phyloP scores from a whole-genome alignment of 2,888 invertebrate genomes.

The Serrognathus titanus region DNA sequence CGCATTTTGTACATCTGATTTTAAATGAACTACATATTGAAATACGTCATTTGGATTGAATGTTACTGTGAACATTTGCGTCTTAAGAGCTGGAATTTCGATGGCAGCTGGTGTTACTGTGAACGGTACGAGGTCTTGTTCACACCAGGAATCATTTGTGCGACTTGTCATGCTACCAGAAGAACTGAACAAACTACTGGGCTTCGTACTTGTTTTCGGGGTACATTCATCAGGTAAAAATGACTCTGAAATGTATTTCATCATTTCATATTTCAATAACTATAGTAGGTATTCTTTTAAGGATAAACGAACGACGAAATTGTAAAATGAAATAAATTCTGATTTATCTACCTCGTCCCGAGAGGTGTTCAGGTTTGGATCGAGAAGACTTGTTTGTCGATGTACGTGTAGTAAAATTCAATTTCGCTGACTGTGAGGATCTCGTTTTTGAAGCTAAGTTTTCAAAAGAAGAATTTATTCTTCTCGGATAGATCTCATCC shows the following conservation, averaged over 20 bases:
- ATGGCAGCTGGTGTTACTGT: slow-evolving; percentile 50
- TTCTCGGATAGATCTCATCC: slow-evolving; percentile 23
- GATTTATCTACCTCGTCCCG: slow-evolving; percentile 18
- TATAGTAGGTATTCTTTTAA: background rate
- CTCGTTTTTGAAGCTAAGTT: background rate
- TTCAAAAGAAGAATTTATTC: slow-evolving; percentile 7
- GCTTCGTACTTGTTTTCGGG: background rate
- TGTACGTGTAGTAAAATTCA: background rate
- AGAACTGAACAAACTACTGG: slow-evolving; percentile 26
- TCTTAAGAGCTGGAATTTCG: slow-evolving; percentile 50
- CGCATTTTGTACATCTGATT: slow-evolving; percentile 55
- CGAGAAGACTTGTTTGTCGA: background rate
- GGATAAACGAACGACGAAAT: background rate
- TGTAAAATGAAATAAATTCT: background rate
- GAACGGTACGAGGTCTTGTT: slow-evolving; percentile 50
- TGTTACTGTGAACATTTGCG: slow-evolving; percentile 48
- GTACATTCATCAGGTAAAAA: background rate
- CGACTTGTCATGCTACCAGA: slow-evolving; percentile 17
- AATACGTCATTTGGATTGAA: slow-evolving; percentile 59
- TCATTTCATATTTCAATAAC: too few species aligned
- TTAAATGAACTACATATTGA: slow-evolving; percentile 53
- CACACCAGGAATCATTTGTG: slow-evolving; percentile 23
- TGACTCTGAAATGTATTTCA: too few species aligned
- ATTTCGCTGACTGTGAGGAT: background rate
- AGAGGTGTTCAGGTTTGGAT: slow-evolving; percentile 12